Conservation (phyloP, 2,888 invertebrate genomes). For the Cylindroiulus punctatus region DNA sequence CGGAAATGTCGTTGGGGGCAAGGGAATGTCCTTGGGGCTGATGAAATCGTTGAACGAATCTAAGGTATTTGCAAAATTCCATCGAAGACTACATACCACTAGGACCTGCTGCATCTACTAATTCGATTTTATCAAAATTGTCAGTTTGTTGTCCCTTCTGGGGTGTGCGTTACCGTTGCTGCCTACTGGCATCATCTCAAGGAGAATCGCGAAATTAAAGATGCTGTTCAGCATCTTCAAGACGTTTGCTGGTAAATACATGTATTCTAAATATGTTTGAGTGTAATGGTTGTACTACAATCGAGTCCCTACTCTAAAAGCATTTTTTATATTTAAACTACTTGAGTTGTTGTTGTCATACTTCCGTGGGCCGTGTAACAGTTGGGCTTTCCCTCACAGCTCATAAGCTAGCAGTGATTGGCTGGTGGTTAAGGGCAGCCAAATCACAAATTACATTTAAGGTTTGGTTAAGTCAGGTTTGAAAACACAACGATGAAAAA, state of each 20-base stretch:
- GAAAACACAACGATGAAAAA: too few species aligned
- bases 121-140: neutral
- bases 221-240: conserved; percentile 67
- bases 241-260: conserved; percentile 35
- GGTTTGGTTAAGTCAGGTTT: too few species aligned
- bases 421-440: too few species aligned
- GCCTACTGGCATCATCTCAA: conserved; percentile 74
- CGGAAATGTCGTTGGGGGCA: conserved; percentile 76
- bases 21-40: conserved; percentile 79
- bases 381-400: too few species aligned
- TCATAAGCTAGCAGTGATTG: too few species aligned
- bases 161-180: conserved; percentile 76
- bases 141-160: conserved; percentile 74
- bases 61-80: neutral
- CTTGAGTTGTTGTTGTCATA: too few species aligned
- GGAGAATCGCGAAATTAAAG: conserved; percentile 67
- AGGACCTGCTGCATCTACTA: neutral
- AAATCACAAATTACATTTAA: too few species aligned
- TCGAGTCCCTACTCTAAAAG: too few species aligned
- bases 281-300: too few species aligned
- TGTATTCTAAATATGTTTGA: too few species aligned
- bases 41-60: conserved; percentile 65
- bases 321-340: too few species aligned
- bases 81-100: neutral
- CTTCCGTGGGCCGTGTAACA: too few species aligned